Evolutionary conservation across 2,888 invertebrate genomes (phyloP).

Genomic region (Aporophyla lueneburgensis): DNA sequence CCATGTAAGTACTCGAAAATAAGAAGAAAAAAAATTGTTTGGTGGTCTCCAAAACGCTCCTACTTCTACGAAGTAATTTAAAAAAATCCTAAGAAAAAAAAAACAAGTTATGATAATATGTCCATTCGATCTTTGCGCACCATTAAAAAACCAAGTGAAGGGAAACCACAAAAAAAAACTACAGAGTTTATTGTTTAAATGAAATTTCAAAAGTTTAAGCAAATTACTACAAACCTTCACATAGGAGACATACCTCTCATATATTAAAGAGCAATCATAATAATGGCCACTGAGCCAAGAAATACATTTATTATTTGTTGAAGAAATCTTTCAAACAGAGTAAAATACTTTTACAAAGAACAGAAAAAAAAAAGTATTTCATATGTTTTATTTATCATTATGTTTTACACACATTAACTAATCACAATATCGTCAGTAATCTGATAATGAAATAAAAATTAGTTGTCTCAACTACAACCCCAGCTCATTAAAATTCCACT

Average conservation of each 20-base stretch:
- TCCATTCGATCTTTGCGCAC: neutral
- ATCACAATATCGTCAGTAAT: neutral
- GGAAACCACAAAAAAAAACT: neutral
- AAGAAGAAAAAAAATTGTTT: too few species aligned
- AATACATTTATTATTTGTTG: constrained; percentile 2
- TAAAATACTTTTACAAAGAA: too few species aligned
- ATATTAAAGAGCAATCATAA: neutral
- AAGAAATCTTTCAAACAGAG: neutral
- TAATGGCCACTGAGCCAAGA: neutral
- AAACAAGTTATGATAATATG: too few species aligned
- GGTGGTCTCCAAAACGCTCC: neutral
- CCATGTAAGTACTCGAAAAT: neutral
- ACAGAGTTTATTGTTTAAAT: neutral
- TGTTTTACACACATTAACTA: too few species aligned
- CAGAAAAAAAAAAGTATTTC: too few species aligned
- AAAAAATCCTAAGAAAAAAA: neutral
- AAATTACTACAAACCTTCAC: neutral
- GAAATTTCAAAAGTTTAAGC: neutral
- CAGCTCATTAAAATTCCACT: constrained; percentile 9
- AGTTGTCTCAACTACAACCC: neutral
- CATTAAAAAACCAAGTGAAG: neutral
- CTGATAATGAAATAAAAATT: neutral
- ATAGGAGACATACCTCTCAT: too few species aligned
- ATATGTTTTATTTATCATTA: neutral
- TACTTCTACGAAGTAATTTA: too few species aligned